Conservation (phyloP, 2,113 vertebrate species). For the Zosterops borbonicus region DNA sequence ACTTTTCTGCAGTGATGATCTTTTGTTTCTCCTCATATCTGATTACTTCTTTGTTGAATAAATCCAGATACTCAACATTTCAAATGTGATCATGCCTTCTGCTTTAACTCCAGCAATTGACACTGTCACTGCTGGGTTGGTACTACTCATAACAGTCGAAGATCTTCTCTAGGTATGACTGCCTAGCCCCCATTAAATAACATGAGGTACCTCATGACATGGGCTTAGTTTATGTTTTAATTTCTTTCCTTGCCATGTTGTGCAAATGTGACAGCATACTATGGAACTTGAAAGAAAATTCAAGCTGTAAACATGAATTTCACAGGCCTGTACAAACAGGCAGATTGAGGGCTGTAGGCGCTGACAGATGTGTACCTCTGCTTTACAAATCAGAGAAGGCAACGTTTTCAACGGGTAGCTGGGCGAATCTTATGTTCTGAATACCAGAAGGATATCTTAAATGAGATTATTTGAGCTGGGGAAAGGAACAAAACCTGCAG, state of each 20-base stretch:
- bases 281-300: background rate
- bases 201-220: accelerated
- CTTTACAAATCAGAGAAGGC: background rate
- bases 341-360: background rate
- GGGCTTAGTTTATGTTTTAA: accelerated
- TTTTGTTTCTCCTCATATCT: background rate
- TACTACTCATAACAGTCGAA: background rate
- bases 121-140: background rate
- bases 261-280: background rate
- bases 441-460: background rate
- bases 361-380: no score
- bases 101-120: background rate
- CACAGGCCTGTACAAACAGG: background rate
- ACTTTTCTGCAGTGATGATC: background rate
- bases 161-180: background rate
- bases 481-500: background rate
- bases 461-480: background rate
- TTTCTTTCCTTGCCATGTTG: background rate
- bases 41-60: background rate
- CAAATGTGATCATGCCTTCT: background rate
- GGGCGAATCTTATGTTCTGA: background rate
- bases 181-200: background rate
- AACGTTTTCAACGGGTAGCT: background rate
- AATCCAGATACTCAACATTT: background rate
- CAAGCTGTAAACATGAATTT: background rate